These are phyloP conservation scores for Thereva unica DNA, from an alignment of 2,888 invertebrate species.

Conservation along the genomic window DNA sequence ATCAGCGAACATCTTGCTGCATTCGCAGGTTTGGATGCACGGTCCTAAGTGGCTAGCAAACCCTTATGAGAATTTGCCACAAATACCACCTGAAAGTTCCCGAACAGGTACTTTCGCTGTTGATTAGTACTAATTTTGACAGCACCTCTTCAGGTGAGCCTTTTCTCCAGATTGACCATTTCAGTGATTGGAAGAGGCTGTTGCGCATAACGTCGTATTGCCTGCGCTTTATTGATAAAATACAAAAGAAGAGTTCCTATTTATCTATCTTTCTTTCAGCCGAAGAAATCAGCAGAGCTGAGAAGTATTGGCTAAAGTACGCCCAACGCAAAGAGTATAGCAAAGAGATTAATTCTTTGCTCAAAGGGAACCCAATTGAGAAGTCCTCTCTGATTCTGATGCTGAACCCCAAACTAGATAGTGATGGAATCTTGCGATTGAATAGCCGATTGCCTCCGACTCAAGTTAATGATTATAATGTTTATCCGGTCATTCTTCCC, in stretches of 20 bases:
- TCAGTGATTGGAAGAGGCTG: conserved; percentile 13
- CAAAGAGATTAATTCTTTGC: background rate
- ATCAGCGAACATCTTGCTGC: conserved; percentile 17
- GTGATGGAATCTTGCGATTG: conserved; percentile 20
- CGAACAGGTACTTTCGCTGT: background rate
- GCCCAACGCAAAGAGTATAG: background rate
- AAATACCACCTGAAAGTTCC: background rate
- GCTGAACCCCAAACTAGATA: conserved; percentile 28
- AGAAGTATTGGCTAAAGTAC: conserved; percentile 6
- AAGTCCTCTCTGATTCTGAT: conserved; percentile 22
- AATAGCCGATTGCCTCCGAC: background rate
- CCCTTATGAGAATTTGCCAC: background rate
- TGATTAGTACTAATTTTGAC: background rate
- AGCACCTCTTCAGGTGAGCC: conserved; percentile 3
- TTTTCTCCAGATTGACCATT: background rate
- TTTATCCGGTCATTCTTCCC: conserved; percentile 9
- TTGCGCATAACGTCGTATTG: conserved; percentile 3
- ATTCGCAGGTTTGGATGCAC: conserved; percentile 25
- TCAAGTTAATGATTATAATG: background rate
- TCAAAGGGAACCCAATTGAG: conserved; percentile 15
- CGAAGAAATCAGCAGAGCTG: background rate
- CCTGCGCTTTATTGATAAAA: conserved; percentile 8
- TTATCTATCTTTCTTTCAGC: background rate
- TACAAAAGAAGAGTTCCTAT: background rate
- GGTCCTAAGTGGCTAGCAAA: conserved; percentile 20